phyloP scores from a whole-genome alignment of 2,113 vertebrate species.

The Microcebus murinus region DNA sequence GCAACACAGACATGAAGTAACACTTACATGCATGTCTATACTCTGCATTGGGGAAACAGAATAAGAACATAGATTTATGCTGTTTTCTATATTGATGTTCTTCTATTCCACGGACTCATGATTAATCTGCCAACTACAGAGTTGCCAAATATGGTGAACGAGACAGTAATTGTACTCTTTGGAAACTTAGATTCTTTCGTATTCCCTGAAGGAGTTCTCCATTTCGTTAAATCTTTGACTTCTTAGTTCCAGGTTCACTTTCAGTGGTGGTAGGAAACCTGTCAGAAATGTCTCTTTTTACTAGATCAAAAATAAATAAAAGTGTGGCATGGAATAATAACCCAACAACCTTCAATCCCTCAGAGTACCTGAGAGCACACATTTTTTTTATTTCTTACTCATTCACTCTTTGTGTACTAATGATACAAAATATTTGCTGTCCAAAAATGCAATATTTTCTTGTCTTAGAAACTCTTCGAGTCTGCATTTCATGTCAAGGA shows the following conservation, averaged over 20 bases:
- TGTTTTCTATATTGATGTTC: not conserved
- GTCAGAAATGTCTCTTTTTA: constrained; percentile 50
- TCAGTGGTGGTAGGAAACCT: not conserved
- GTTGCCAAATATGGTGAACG: constrained; percentile 1
- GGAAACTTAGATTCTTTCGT: constrained; percentile 48
- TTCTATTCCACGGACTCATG: not conserved
- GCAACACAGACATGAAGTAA: not conserved
- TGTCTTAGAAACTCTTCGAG: constrained; percentile 64
- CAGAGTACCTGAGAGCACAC: constrained; percentile 5
- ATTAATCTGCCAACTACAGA: not conserved
- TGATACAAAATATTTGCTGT: constrained; percentile 60
- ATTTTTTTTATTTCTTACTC: constrained; percentile 45
- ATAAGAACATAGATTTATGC: not conserved
- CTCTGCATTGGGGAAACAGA: not conserved
- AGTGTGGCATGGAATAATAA: not conserved
- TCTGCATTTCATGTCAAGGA: constrained; percentile 68
- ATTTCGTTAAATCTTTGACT: constrained; percentile 63
- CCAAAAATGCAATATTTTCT: constrained; percentile 54
- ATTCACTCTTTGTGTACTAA: constrained; percentile 49
- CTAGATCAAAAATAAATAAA: constrained; percentile 59
- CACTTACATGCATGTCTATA: not conserved
- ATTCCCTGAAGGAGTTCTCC: not conserved
- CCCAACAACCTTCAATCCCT: not conserved
- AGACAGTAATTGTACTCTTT: constrained; percentile 1
- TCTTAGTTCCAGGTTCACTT: constrained; percentile 31